Conservation (phyloP, 1,140 invertebrate species). For the Pemphigus obesinymphae region DNA sequence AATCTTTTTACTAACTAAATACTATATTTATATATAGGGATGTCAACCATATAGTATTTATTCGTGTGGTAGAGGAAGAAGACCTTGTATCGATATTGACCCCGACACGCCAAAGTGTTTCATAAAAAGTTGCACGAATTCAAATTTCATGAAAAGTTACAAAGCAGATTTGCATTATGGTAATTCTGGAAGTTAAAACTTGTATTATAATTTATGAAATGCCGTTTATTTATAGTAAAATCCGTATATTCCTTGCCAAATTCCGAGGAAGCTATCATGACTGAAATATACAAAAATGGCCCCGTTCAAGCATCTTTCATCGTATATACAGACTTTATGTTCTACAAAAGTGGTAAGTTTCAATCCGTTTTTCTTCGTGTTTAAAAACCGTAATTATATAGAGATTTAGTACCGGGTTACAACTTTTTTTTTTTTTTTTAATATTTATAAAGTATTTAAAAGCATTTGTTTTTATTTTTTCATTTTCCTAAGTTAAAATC, state of each 20-base stretch:
- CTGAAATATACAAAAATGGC: constrained; percentile 49
- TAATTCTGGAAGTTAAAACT: not conserved
- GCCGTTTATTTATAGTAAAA: not conserved
- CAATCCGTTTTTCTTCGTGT: too few species aligned
- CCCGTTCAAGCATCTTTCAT: constrained; percentile 56
- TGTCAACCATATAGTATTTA: constrained; percentile 34
- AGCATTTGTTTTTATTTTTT: too few species aligned
- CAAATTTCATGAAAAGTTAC: not conserved
- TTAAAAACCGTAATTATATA: too few species aligned
- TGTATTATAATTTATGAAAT: not conserved
- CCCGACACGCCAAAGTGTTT: not conserved
- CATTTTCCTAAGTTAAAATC: too few species aligned
- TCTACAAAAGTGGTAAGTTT: constrained; percentile 51
- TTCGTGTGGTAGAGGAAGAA: constrained; percentile 1
- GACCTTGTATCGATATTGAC: not conserved
- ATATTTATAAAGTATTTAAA: too few species aligned
- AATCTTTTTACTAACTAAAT: too few species aligned
- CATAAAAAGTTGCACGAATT: not conserved
- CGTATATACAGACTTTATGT: constrained; percentile 53
- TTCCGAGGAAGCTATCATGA: constrained; percentile 17
- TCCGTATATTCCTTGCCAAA: not conserved
- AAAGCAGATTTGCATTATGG: constrained; percentile 1
- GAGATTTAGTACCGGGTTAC: too few species aligned
- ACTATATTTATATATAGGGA: too few species aligned
- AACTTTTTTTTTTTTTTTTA: too few species aligned